A percentile compares a stretch with the other conserved stretches of the same genome.
These are phyloP conservation scores for Rhinoraja longicauda DNA, from an alignment of 2,797 vertebrate species.

Conservation along the genomic window DNA sequence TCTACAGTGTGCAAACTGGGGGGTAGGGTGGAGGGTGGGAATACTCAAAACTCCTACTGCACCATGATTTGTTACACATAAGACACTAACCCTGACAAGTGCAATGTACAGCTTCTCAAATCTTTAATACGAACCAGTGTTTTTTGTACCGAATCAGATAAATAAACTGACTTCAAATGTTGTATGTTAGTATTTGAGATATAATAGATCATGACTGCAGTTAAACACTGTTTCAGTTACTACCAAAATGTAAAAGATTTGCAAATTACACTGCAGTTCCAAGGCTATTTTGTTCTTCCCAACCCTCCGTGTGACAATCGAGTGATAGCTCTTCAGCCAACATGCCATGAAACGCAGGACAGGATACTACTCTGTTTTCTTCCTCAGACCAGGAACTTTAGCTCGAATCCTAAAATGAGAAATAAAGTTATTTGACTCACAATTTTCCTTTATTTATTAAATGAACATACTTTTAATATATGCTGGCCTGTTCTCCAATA, in stretches of 20 bases:
- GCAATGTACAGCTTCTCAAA: conserved; percentile 60
- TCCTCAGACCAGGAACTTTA: conserved; percentile 88
- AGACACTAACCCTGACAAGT: conserved; percentile 57
- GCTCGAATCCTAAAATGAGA: conserved; percentile 74
- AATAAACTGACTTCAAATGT: conserved; percentile 61
- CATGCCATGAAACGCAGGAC: conserved; percentile 45
- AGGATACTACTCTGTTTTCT: conserved; percentile 73
- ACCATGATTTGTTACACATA: conserved; percentile 51
- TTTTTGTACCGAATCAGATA: conserved; percentile 56
- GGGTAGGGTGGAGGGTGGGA: conserved; percentile 42
- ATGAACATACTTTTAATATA: neutral
- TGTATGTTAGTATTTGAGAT: conserved; percentile 68
- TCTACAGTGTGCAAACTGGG: conserved; percentile 61
- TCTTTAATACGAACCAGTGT: conserved; percentile 63
- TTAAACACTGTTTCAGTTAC: conserved; percentile 55
- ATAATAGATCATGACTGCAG: conserved; percentile 63
- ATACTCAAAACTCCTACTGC: conserved; percentile 52
- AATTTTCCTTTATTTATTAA: neutral
- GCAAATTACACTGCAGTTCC: conserved; percentile 53
- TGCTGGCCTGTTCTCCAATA: neutral
- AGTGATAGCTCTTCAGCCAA: conserved; percentile 48
- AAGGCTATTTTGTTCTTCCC: conserved; percentile 51
- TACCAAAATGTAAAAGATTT: conserved; percentile 35
- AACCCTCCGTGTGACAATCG: conserved; percentile 48
- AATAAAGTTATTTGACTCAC: neutral